A percentile compares a stretch with the other conserved stretches of the same genome.
Evolutionary conservation across 1,140 invertebrate genomes (phyloP).

Genomic region (Hormaphis cornu): DNA sequence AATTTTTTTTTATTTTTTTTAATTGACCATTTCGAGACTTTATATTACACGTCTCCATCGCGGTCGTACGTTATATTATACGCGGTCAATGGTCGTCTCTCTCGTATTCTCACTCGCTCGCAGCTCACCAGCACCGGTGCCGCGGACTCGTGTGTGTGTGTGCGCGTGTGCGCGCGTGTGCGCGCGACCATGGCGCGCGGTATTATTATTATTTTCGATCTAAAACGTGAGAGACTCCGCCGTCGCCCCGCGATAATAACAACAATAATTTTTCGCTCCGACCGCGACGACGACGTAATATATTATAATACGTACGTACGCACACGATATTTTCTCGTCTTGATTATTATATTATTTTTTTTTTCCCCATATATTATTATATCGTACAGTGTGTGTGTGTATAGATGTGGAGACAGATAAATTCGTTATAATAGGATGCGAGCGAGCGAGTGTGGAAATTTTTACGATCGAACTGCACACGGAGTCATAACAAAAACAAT

Average conservation of each 20-base stretch:
- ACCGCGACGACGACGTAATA: slow-evolving; percentile 18
- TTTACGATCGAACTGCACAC: slow-evolving; percentile 4
- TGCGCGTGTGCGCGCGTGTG: not conserved
- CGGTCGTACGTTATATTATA: slow-evolving; percentile 8
- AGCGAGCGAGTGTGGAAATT: slow-evolving; percentile 10
- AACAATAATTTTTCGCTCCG: slow-evolving; percentile 31
- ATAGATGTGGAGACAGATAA: slow-evolving; percentile 20
- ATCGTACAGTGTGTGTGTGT: not conserved
- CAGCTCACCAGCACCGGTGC: not conserved
- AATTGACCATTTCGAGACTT: slow-evolving; percentile 27
- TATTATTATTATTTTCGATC: too few relatives aligned
- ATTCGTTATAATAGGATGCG: slow-evolving; percentile 13
- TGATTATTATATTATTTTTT: slow-evolving; percentile 23
- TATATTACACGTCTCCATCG: slow-evolving; percentile 5
- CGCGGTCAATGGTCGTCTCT: not conserved
- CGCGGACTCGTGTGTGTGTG: too few relatives aligned
- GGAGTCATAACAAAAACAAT: not conserved
- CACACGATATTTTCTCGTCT: slow-evolving; percentile 23
- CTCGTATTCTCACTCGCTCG: not conserved
- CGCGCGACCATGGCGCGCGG: not conserved
- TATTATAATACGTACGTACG: not conserved
- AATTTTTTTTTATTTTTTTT: slow-evolving; percentile 12
- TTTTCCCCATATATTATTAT: too few relatives aligned
- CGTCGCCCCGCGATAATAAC: slow-evolving; percentile 7
- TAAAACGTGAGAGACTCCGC: slow-evolving; percentile 27